A percentile compares a stretch with the other conserved stretches of the same genome.
phyloP scores from a whole-genome alignment of 2,113 vertebrate species.

The Leptosomus discolor region DNA sequence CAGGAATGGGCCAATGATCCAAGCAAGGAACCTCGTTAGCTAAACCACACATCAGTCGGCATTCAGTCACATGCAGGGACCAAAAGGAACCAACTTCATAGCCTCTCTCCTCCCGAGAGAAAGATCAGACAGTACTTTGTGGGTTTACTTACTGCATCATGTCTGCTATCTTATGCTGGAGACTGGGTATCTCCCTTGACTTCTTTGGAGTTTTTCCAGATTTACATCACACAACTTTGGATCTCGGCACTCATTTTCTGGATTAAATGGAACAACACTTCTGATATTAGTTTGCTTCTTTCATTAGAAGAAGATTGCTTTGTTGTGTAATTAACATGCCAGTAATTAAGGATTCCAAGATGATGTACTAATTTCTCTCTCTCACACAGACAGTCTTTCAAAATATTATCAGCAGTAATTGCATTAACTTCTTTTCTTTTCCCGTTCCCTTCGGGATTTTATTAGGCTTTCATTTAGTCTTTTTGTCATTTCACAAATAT shows the following conservation, averaged over 20 bases:
- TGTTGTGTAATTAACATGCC: conserved; percentile 45
- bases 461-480: conserved; percentile 25
- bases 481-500: neutral
- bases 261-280: conserved; percentile 24
- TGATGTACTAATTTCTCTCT: conserved; percentile 49
- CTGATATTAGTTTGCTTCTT: neutral
- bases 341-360: conserved; percentile 54
- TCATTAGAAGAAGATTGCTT: conserved; percentile 45
- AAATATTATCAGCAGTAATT: conserved; percentile 53
- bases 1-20: neutral
- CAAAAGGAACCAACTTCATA: neutral
- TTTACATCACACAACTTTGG: neutral
- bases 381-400: neutral
- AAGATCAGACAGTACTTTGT: neutral
- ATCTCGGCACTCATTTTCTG: conserved; percentile 3
- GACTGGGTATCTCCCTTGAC: neutral
- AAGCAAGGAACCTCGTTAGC: neutral
- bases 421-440: conserved; percentile 41
- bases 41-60: neutral
- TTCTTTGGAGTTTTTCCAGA: neutral
- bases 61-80: neutral
- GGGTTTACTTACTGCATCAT: neutral
- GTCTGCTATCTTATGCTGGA: neutral
- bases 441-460: neutral
- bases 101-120: neutral